Evolutionary conservation across 2,113 vertebrate species (phyloP), one percentile per base, ranked within the genome.

Genomic region (Asarcornis scutulata): DNA sequence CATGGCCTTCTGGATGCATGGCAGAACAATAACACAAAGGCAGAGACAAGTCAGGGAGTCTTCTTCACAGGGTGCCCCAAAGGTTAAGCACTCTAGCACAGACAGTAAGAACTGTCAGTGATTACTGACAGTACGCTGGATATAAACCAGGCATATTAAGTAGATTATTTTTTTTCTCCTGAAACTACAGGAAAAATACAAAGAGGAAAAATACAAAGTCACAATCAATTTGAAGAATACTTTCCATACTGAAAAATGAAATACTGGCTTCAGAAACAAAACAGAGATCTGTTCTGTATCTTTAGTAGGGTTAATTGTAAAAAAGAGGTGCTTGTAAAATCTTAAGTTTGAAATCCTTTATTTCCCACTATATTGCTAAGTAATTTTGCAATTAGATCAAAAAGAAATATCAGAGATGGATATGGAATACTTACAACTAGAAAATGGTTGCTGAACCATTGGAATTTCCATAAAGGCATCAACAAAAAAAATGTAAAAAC

Each of bases 321-420:
- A 94, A 94, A 92, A 91, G 56, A 95, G 38, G 75, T 95, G 85
- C 76, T 72, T 96, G 59, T 93, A 95, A 89, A 82, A 96, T 32
- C 50, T 72, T 66, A 55, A 64, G 38, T 92, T 96, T 93, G 78
- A 82, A 88, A 44, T 74, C 88, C n/a, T 97, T 97, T 97, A 95
- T 95, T 96, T 96, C 89, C 93, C 75, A 95, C 56, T 72, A 92
- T 78, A 95, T 89, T 91, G 95, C 73, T 94, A 92, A 96, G 79
- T 74, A 72, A 88, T 87, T 91, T 44, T 81, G 83, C 86, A 81
- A 68, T 92, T 79, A 94, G 80, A 86, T 36, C 76, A 92, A 92
- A 95, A 94, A 75, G 90, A 93, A 87, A 67, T 69, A 88, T 42
- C 92, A 95, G 55, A 82, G 56, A 91, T 80, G 85, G 93, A 52